These are phyloP conservation scores for Melanostoma mellinum DNA, from an alignment of 2,888 invertebrate species.

Conservation along the genomic window DNA sequence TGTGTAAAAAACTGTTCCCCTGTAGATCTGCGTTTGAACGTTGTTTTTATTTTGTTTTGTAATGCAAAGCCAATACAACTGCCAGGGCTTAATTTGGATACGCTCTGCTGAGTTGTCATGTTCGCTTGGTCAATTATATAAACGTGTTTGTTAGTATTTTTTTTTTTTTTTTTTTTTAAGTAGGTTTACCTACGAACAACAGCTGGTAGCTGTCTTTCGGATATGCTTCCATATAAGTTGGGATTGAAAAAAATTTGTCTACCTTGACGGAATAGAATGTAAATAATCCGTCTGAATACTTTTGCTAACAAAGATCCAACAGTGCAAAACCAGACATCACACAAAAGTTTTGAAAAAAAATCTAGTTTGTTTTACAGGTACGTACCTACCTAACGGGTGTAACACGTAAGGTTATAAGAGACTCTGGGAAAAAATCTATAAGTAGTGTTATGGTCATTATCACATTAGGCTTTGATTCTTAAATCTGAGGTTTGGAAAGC, in stretches of 20 bases:
- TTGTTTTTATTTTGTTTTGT: conserved; percentile 4
- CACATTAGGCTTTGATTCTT: too few species aligned
- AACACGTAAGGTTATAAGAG: too few species aligned
- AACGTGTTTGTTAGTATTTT: conserved; percentile 30
- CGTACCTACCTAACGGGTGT: too few species aligned
- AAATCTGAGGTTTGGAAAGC: too few species aligned
- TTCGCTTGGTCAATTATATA: conserved; percentile 57
- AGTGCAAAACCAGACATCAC: conserved; percentile 36
- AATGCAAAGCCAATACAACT: conserved; percentile 1
- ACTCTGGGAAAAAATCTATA: too few species aligned
- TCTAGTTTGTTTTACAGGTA: too few species aligned
- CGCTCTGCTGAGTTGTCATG: conserved; percentile 70
- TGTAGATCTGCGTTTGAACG: conserved; percentile 11
- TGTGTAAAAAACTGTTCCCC: conserved; percentile 26
- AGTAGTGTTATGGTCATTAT: neutral
- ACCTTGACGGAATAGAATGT: conserved; percentile 64
- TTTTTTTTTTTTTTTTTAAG: conserved; percentile 4
- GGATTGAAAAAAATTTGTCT: conserved; percentile 31
- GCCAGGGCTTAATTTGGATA: conserved; percentile 54
- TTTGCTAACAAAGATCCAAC: conserved; percentile 32
- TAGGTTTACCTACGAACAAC: conserved; percentile 19
- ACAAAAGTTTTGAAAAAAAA: conserved; percentile 27
- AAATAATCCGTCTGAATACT: conserved; percentile 41
- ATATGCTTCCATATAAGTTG: neutral
- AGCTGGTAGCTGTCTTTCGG: conserved; percentile 31